These are phyloP conservation scores for Conopomorpha cramerella DNA, from an alignment of 1,140 invertebrate genomes.

Conservation along the genomic window DNA sequence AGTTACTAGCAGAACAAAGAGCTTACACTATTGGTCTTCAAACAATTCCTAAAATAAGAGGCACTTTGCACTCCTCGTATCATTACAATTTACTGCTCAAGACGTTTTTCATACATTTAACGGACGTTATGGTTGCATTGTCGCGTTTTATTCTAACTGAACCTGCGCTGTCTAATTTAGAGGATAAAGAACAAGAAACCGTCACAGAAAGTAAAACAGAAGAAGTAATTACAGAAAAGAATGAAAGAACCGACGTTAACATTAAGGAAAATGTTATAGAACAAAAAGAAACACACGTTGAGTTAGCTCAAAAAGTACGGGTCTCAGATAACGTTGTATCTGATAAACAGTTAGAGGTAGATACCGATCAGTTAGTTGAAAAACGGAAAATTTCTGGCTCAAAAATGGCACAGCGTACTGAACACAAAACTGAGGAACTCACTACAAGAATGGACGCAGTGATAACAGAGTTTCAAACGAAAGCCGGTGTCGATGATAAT, in stretches of 20 bases:
- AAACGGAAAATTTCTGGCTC: constrained; percentile 21
- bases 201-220: constrained; percentile 3
- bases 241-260: no score
- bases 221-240: constrained; percentile 3
- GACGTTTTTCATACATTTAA: constrained; percentile 47
- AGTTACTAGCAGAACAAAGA: constrained; percentile 16
- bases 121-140: constrained; percentile 46
- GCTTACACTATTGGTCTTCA: constrained; percentile 28
- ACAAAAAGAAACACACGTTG: no score
- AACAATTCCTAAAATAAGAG: constrained; percentile 30
- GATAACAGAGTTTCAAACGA: constrained; percentile 34
- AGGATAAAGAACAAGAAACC: neutral
- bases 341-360: no score
- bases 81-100: constrained; percentile 34
- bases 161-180: constrained; percentile 7
- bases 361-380: no score
- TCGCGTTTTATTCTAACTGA: constrained; percentile 26
- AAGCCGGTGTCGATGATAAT: constrained; percentile 23
- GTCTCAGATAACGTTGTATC: no score
- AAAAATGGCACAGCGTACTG: constrained; percentile 34
- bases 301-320: no score
- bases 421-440: constrained; percentile 27
- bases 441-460: constrained; percentile 38
- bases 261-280: no score
- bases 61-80: constrained; percentile 15